These are phyloP conservation scores for Halichoerus grypus DNA, from an alignment of 2,113 vertebrate genomes.

Conservation along the genomic window DNA sequence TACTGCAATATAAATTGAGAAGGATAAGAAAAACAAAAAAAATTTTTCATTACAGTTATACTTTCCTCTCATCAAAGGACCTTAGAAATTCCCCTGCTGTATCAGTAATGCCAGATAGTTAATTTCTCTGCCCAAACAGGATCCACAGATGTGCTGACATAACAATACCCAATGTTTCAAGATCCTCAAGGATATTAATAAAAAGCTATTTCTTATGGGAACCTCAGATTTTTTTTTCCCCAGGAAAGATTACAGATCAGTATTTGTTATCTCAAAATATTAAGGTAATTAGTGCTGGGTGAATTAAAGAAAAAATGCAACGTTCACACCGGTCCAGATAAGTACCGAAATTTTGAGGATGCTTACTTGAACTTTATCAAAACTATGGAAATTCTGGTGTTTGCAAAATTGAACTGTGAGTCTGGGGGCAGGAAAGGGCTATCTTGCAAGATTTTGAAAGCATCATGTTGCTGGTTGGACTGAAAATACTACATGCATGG, in stretches of 20 bases:
- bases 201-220: constrained; percentile 57
- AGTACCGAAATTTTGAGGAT: constrained; percentile 35
- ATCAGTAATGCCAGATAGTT: constrained; percentile 78
- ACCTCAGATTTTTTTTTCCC: constrained; percentile 13
- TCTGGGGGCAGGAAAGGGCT: neutral
- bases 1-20: constrained; percentile 72
- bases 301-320: constrained; percentile 34
- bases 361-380: constrained; percentile 72
- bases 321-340: neutral
- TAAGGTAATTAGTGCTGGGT: constrained; percentile 72
- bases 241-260: constrained; percentile 67
- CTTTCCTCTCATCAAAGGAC: constrained; percentile 62
- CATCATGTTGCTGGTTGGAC: neutral
- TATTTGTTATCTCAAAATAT: constrained; percentile 67
- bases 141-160: constrained; percentile 78
- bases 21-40: neutral
- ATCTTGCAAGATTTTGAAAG: constrained; percentile 65
- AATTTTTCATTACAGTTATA: constrained; percentile 61
- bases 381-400: constrained; percentile 63
- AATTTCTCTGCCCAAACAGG: constrained; percentile 81
- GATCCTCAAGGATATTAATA: constrained; percentile 79
- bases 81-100: constrained; percentile 70
- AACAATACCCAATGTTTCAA: constrained; percentile 72
- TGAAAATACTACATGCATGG: constrained; percentile 27
- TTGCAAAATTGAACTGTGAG: constrained; percentile 59